These are phyloP conservation scores for Didymodactylos carnosus DNA, from an alignment of 2,888 invertebrate genomes.

Conservation along the genomic window DNA sequence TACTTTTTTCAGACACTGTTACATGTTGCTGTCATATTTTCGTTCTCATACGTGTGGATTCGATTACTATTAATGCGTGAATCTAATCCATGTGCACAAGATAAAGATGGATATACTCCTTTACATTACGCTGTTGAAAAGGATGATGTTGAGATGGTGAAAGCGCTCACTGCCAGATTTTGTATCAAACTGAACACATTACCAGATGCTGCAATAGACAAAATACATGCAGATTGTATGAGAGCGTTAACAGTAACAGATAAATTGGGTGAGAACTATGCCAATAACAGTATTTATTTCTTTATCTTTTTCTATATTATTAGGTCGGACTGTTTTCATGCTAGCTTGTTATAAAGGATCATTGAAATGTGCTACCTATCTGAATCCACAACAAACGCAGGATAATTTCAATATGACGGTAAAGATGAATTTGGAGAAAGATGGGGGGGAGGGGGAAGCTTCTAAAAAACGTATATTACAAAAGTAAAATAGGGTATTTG, in stretches of 20 bases:
- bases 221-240: neutral
- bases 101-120: neutral
- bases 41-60: neutral
- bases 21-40: neutral
- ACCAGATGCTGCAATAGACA: neutral
- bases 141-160: neutral
- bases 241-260: neutral
- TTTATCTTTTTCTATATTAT: too few species aligned
- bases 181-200: neutral
- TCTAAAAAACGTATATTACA: too few species aligned
- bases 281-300: too few species aligned
- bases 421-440: too few species aligned
- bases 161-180: neutral
- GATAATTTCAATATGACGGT: too few species aligned
- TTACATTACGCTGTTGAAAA: neutral
- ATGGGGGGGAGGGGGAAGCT: too few species aligned
- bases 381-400: too few species aligned
- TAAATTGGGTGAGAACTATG: neutral
- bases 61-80: neutral
- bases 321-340: neutral
- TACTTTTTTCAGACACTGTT: neutral
- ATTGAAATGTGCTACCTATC: too few species aligned
- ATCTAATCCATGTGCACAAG: neutral
- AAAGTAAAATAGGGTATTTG: too few species aligned
- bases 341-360: neutral